Evolutionary conservation across 2,888 invertebrate genomes (phyloP).

Genomic region (Sarcophaga rosellei): DNA sequence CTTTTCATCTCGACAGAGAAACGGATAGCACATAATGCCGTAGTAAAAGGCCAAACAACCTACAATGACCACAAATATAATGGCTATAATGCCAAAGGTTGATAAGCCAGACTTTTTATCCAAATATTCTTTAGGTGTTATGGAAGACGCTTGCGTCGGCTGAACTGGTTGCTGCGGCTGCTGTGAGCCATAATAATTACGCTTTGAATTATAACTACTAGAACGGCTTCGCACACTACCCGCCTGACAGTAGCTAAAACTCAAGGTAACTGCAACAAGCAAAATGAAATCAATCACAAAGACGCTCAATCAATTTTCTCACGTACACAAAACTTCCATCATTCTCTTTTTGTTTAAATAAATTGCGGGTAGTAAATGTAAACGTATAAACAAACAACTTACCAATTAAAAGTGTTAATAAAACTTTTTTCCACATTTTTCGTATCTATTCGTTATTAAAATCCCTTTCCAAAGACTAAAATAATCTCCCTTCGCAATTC

Average conservation of each 20-base stretch:
- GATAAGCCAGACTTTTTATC: constrained; percentile 81
- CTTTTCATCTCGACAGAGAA: constrained; percentile 82
- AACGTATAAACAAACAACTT: constrained; percentile 6
- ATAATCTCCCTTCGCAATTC: constrained; percentile 10
- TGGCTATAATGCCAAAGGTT: constrained; percentile 85
- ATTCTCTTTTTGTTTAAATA: neutral
- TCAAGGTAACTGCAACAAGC: constrained; percentile 62
- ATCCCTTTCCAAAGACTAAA: neutral
- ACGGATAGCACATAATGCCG: constrained; percentile 86
- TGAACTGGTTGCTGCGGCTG: constrained; percentile 52
- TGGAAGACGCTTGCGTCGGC: constrained; percentile 71
- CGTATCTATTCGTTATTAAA: neutral
- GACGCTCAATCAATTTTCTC: neutral
- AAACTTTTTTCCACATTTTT: constrained; percentile 56
- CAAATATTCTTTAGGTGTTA: constrained; percentile 78
- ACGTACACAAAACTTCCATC: neutral
- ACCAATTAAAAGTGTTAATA: constrained; percentile 53
- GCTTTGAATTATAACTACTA: constrained; percentile 66
- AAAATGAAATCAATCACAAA: neutral
- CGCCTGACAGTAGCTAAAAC: constrained; percentile 61
- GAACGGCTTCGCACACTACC: constrained; percentile 68
- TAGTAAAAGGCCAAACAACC: constrained; percentile 83
- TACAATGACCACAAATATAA: constrained; percentile 78
- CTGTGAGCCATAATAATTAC: constrained; percentile 69
- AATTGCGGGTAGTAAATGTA: neutral